Conservation (phyloP, 2,797 vertebrate genomes). For the Hemibagrus guttatus region DNA sequence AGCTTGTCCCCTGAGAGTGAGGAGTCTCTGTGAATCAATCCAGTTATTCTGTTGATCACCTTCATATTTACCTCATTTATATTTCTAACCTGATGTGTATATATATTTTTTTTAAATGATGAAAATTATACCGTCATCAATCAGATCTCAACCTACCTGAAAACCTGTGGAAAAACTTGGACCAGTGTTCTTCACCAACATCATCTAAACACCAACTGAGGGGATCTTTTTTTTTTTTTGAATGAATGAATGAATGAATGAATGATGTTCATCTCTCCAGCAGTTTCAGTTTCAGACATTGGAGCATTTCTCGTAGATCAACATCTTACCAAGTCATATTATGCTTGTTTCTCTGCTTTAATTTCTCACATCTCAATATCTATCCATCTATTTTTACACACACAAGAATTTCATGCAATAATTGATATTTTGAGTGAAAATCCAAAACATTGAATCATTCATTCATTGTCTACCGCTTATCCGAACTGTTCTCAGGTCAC, state of each 20-base stretch:
- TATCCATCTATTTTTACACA: neutral
- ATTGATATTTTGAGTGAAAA: neutral
- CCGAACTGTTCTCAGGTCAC: too few species aligned
- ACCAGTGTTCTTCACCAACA: neutral
- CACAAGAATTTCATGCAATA: neutral
- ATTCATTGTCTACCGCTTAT: too few species aligned
- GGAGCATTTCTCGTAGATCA: neutral
- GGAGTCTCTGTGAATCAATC: neutral
- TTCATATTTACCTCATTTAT: neutral
- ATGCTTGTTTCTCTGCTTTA: neutral
- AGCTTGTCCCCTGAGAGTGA: neutral
- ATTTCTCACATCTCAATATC: neutral
- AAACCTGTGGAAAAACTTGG: neutral
- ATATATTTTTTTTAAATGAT: too few species aligned
- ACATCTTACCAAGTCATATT: neutral
- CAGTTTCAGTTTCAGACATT: neutral
- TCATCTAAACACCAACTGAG: neutral
- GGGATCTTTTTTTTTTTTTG: too few species aligned
- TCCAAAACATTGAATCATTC: too few species aligned
- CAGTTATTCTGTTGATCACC: neutral
- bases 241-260: too few species aligned
- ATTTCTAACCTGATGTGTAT: neutral
- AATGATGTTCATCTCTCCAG: neutral
- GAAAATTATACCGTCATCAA: neutral
- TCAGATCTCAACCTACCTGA: neutral